Conservation (phyloP, 1,140 invertebrate genomes). For the Nasonia longicornis region DNA sequence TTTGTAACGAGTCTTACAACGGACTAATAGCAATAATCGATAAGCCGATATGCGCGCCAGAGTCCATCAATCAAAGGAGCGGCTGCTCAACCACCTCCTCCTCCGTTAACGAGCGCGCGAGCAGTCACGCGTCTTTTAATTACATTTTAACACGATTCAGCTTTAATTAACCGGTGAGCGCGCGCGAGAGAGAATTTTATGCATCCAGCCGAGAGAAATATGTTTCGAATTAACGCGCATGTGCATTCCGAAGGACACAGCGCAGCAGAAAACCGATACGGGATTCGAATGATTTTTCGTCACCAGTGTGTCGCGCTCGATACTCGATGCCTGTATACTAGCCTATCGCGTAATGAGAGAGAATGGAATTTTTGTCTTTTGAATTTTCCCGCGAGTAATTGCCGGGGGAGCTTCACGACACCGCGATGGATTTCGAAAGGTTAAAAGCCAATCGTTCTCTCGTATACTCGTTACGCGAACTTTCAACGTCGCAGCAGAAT, state of each 20-base stretch:
- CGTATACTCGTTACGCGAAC: too few species aligned
- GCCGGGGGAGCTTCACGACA: background rate
- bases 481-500: background rate
- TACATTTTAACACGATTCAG: constrained; percentile 11
- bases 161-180: constrained; percentile 15
- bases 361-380: background rate
- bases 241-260: background rate
- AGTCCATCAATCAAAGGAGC: constrained; percentile 6
- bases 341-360: background rate
- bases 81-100: background rate
- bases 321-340: background rate
- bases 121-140: constrained; percentile 1
- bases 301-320: background rate
- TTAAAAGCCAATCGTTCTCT: background rate
- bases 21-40: background rate
- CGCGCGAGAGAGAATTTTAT: background rate
- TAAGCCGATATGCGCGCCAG: background rate
- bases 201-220: background rate
- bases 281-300: constrained; percentile 12
- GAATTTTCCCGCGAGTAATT: background rate
- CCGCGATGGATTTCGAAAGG: too few species aligned
- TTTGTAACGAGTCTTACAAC: background rate
- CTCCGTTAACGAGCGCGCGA: background rate
- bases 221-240: constrained; percentile 9
- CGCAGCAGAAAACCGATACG: constrained; percentile 12